phyloP scores from a whole-genome alignment of 2,888 invertebrate genomes.

The Rhabditoides inermis region DNA sequence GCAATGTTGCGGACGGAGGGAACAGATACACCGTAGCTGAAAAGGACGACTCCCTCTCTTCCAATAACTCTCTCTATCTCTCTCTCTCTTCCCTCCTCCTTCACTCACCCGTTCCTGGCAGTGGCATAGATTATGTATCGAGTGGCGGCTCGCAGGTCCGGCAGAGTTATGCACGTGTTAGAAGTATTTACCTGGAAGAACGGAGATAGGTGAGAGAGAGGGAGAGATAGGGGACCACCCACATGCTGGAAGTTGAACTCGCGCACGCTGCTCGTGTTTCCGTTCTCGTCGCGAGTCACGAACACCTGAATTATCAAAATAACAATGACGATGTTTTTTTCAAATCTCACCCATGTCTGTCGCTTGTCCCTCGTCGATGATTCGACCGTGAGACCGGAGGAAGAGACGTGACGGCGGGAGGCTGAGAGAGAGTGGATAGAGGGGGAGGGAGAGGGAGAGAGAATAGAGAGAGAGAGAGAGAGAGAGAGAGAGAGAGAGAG shows the following conservation, averaged over 20 bases:
- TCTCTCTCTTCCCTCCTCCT: not conserved
- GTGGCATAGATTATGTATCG: constrained; percentile 75
- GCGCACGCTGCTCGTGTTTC: constrained; percentile 29
- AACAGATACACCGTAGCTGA: too few relatives aligned
- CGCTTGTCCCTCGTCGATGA: too few relatives aligned
- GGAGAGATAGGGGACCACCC: not conserved
- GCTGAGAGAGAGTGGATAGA: too few relatives aligned
- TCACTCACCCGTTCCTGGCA: constrained; percentile 68
- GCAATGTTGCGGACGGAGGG: constrained; percentile 31
- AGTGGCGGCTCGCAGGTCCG: constrained; percentile 64
- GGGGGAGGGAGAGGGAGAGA: too few relatives aligned
- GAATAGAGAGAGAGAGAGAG: too few relatives aligned
- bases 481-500: too few relatives aligned
- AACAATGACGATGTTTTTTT: too few relatives aligned
- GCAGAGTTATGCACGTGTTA: constrained; percentile 61
- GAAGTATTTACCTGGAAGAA: constrained; percentile 62
- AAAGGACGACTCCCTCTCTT: too few relatives aligned
- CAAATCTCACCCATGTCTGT: constrained; percentile 13
- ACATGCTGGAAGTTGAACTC: constrained; percentile 31
- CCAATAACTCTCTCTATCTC: not conserved
- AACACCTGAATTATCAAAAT: too few relatives aligned
- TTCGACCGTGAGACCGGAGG: too few relatives aligned
- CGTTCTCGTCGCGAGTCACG: constrained; percentile 27
- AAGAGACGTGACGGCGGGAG: too few relatives aligned
- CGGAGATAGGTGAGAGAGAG: not conserved